Evolutionary conservation across 1,140 invertebrate genomes (phyloP).

Genomic region (Bombus balteatus): DNA sequence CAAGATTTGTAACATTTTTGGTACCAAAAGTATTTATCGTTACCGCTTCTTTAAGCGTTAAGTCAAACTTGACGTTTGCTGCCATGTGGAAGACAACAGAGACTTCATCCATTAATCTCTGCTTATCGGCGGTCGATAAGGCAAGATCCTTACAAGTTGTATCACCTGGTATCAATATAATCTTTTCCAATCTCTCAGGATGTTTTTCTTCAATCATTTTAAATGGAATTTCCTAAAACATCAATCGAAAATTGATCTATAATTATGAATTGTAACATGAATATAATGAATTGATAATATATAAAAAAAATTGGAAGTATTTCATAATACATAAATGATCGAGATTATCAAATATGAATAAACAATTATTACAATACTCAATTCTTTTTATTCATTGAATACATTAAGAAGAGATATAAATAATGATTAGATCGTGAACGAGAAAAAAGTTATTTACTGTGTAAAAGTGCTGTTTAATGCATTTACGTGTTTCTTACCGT

Average conservation of each 20-base stretch:
- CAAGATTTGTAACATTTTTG: slow-evolving; percentile 79
- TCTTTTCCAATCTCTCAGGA: slow-evolving; percentile 78
- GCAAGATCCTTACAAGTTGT: slow-evolving; percentile 82
- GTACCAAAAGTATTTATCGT: slow-evolving; percentile 82
- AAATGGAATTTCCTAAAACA: slow-evolving; percentile 82
- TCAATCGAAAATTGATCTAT: neutral
- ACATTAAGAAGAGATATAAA: too few relatives aligned
- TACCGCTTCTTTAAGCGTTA: slow-evolving; percentile 82
- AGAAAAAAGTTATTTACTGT: neutral
- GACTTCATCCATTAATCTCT: slow-evolving; percentile 85
- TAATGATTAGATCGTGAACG: neutral
- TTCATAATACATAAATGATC: neutral
- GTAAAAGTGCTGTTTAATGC: neutral
- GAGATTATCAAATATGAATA: neutral
- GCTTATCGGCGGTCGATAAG: slow-evolving; percentile 83
- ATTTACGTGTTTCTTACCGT: neutral
- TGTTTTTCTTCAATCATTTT: slow-evolving; percentile 77
- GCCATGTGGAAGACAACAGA: slow-evolving; percentile 95
- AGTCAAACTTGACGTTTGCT: slow-evolving; percentile 89
- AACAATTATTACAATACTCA: neutral
- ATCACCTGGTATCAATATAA: slow-evolving; percentile 81
- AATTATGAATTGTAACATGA: neutral
- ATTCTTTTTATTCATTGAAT: neutral
- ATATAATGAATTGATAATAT: too few relatives aligned
- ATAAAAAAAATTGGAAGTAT: too few relatives aligned